These are phyloP conservation scores for Bilobella aurantiaca DNA, from an alignment of 1,140 invertebrate species.

Conservation along the genomic window DNA sequence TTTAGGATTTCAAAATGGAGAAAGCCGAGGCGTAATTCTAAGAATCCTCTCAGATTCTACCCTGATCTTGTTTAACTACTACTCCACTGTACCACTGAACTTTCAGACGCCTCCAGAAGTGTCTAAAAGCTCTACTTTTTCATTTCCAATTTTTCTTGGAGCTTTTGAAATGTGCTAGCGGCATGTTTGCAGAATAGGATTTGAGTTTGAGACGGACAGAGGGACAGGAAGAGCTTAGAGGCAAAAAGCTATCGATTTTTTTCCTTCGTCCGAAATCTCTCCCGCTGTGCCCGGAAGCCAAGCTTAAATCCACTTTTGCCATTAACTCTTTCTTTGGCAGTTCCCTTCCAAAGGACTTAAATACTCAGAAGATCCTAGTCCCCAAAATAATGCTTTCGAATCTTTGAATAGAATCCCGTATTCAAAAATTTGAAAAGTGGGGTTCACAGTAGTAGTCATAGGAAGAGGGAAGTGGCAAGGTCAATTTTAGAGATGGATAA, in stretches of 20 bases:
- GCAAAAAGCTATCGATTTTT: constrained; percentile 8
- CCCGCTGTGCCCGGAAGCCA: constrained; percentile 36
- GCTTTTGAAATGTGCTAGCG: neutral
- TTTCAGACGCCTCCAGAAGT: too few relatives aligned
- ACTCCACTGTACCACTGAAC: neutral
- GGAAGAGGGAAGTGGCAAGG: too few relatives aligned
- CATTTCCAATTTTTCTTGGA: neutral
- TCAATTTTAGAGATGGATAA: too few relatives aligned
- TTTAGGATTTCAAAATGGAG: neutral
- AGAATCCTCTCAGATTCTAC: neutral
- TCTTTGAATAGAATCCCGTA: too few relatives aligned
- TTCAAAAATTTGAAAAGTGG: too few relatives aligned
- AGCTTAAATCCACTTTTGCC: constrained; percentile 35
- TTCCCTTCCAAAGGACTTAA: too few relatives aligned
- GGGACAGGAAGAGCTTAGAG: constrained; percentile 10
- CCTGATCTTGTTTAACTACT: neutral
- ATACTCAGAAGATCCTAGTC: too few relatives aligned
- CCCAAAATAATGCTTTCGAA: too few relatives aligned
- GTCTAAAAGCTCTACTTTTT: neutral
- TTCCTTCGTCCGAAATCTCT: constrained; percentile 21
- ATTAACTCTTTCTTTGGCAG: constrained; percentile 35
- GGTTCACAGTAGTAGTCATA: too few relatives aligned
- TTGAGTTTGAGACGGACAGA: too few relatives aligned
- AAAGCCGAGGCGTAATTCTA: neutral
- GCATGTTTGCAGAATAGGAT: constrained; percentile 21